phyloP scores from a whole-genome alignment of 2,888 invertebrate species.

The Melipona bicolor region DNA sequence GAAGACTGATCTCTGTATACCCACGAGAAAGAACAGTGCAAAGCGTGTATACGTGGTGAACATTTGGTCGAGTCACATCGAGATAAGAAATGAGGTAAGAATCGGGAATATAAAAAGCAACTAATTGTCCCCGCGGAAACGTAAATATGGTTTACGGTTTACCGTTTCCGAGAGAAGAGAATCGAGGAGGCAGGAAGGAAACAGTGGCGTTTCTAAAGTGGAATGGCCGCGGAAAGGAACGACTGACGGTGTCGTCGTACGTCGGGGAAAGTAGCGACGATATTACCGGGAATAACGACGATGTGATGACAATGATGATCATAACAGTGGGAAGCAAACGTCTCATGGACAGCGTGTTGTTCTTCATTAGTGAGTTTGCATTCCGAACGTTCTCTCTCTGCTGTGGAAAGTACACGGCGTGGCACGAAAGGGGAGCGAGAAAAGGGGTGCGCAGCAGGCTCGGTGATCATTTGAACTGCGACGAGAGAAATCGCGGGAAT shows the following conservation, averaged over 20 bases:
- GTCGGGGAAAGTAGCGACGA: conserved; percentile 25
- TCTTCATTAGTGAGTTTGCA: conserved; percentile 54
- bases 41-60: not conserved
- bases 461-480: conserved; percentile 58
- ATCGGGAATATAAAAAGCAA: conserved; percentile 25
- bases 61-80: not conserved
- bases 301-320: conserved; percentile 71
- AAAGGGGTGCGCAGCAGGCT: conserved; percentile 12
- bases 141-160: conserved; percentile 36
- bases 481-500: conserved; percentile 65
- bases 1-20: not conserved
- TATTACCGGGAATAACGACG: conserved; percentile 71
- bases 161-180: conserved; percentile 30
- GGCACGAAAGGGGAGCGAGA: conserved; percentile 16
- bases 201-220: conserved; percentile 20
- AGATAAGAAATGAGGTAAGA: not conserved
- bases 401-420: not conserved
- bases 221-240: conserved; percentile 9
- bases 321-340: conserved; percentile 71
- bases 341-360: conserved; percentile 71
- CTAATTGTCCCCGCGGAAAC: conserved; percentile 43
- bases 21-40: not conserved
- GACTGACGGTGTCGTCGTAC: conserved; percentile 19
- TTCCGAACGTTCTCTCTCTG: conserved; percentile 18
- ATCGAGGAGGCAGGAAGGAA: conserved; percentile 8